Conservation (phyloP, 2,888 invertebrate species). For the Acleris literana region DNA sequence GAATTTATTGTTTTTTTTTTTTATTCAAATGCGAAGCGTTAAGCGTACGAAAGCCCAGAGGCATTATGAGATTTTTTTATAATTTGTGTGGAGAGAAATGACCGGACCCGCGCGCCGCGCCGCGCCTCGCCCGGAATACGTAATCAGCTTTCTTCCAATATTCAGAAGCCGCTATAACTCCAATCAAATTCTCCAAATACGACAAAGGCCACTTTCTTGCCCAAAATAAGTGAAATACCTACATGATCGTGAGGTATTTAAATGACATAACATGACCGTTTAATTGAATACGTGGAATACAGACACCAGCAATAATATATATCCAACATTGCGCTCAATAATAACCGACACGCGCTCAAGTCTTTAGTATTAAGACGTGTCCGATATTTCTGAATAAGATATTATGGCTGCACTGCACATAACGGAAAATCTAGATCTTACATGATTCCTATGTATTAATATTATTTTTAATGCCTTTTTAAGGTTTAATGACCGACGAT, state of each 20-base stretch:
- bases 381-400: too few species aligned
- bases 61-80: constrained; percentile 48
- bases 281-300: constrained; percentile 20
- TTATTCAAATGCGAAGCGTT: constrained; percentile 16
- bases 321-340: too few species aligned
- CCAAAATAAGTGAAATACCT: constrained; percentile 33
- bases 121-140: constrained; percentile 60
- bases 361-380: too few species aligned
- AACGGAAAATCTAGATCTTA: too few species aligned
- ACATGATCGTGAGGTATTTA: constrained; percentile 18
- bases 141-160: constrained; percentile 66
- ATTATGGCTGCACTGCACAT: too few species aligned
- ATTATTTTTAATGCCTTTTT: too few species aligned
- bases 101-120: constrained; percentile 42
- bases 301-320: too few species aligned
- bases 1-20: constrained; percentile 29
- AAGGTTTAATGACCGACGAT: too few species aligned
- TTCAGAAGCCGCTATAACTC: constrained; percentile 52
- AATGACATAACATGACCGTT: constrained; percentile 20
- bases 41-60: constrained; percentile 36
- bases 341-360: too few species aligned
- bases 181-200: constrained; percentile 68
- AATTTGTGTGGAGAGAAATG: constrained; percentile 51
- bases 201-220: constrained; percentile 46
- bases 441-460: too few species aligned